Evolutionary conservation across 2,797 vertebrate species (phyloP).

Genomic region (Chrysolophus pictus): DNA sequence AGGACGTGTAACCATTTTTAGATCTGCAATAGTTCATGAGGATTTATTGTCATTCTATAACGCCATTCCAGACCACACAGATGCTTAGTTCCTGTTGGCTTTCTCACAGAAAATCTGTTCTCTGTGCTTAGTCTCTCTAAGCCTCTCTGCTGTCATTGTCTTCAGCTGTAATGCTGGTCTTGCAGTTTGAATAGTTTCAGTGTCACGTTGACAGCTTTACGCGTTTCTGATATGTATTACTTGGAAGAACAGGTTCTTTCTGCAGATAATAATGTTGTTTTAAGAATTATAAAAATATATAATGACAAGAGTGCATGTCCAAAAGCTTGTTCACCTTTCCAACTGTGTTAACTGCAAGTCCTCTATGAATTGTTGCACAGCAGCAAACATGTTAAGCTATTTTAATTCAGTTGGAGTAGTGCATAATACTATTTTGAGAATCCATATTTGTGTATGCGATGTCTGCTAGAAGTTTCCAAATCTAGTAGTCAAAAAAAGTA

Average conservation of each 20-base stretch:
- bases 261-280: neutral
- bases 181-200: neutral
- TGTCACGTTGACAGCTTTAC: neutral
- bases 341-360: neutral
- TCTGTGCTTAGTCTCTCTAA: slow-evolving; percentile 8
- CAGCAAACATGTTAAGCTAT: neutral
- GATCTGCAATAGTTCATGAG: neutral
- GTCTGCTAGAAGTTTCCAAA: neutral
- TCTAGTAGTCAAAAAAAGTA: neutral
- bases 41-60: slow-evolving; percentile 16
- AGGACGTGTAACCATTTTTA: neutral
- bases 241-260: neutral
- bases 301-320: neutral
- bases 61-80: neutral
- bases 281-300: neutral
- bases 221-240: neutral
- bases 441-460: neutral
- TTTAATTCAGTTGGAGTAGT: neutral
- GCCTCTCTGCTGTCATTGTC: neutral
- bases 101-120: slow-evolving; percentile 23
- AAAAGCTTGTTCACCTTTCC: neutral
- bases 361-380: neutral
- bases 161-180: neutral
- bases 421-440: neutral
- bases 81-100: neutral